Base-by-base conservation (phyloP, 2,888 invertebrate genomes). In the Cataglyphis cursor region DNA sequence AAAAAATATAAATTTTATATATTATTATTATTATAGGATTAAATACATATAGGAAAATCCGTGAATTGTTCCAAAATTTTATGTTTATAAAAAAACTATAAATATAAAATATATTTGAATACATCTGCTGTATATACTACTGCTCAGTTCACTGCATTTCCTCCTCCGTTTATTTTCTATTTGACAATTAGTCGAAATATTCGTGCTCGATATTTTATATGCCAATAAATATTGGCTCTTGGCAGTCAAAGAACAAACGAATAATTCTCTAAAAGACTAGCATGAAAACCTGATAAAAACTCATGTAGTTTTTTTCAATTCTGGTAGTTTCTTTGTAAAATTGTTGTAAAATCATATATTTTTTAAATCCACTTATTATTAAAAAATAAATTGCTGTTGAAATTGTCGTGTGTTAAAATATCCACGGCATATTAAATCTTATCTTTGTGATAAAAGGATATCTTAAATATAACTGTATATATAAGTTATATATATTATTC, bases 181-280 rank as follows among this genome's bases (percentile, higher is more conserved):
- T 64, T 64, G 62, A 64, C 62, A 62, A 31, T 35, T 64, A 64
- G 35, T 64, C 35, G 35, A 64, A 64, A 35, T 38, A 38, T n/a
- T 64, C 62, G n/a, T 51, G 51, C 51, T 61, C 57, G 57, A 57
- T 10, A 21, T 57, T 57, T 57, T 21, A 21, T 57, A 57, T 35
- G 10, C n/a, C 64, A 21, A 65, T 64, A 64, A 35, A 64, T 65
- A 65, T 65, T 65, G 64, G 15, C 70, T 70, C 31, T 48, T 31
- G 38, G n/a, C n/a, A 65, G 15, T 64, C 38, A 21, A 21, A 65
- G 64, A 41, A 21, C 21, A 41, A 65, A 57, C 51, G 18, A n/a
- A 51, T 51, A 51, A 51, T 51, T 51, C 51, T 51, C n/a, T 51
- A 8, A 51, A 51, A 51, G n/a, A 51, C 8, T 8, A n/a, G 8